Evolutionary conservation across 2,888 invertebrate genomes (phyloP).

Genomic region (Axea sp.): DNA sequence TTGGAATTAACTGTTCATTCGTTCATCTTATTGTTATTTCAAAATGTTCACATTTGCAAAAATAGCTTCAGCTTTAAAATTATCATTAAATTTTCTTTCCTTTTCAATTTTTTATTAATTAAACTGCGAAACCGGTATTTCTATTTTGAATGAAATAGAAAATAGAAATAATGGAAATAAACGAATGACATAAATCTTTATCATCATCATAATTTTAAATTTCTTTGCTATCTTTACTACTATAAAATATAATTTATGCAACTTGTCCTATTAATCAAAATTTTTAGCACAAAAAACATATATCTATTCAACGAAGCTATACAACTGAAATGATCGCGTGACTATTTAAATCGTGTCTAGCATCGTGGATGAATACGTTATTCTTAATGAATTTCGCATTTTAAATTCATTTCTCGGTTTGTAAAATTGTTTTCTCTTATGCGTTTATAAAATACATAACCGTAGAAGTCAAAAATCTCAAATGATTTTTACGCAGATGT

Average conservation of each 20-base stretch:
- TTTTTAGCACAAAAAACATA: not conserved
- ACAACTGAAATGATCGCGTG: slow-evolving; percentile 1
- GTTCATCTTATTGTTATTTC: too few relatives aligned
- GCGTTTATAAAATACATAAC: slow-evolving; percentile 1
- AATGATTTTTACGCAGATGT: slow-evolving; percentile 10
- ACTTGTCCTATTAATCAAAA: slow-evolving; percentile 5
- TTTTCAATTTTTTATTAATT: too few relatives aligned
- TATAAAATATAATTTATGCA: slow-evolving; percentile 1
- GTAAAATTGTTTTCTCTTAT: slow-evolving; percentile 6
- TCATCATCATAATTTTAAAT: too few relatives aligned
- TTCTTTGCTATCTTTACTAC: not conserved
- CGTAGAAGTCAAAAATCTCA: not conserved
- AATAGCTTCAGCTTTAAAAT: too few relatives aligned
- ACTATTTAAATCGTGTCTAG: slow-evolving; percentile 16
- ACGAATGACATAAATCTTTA: too few relatives aligned
- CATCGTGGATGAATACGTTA: not conserved
- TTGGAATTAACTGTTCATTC: too few relatives aligned
- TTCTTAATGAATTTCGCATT: slow-evolving; percentile 15
- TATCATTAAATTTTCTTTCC: too few relatives aligned
- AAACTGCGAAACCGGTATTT: too few relatives aligned
- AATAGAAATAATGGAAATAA: too few relatives aligned
- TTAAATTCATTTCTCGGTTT: slow-evolving; percentile 15
- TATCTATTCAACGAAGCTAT: slow-evolving; percentile 9
- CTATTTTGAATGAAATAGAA: too few relatives aligned
- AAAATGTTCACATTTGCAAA: too few relatives aligned